Evolutionary conservation across 2,797 vertebrate genomes (phyloP).

Genomic region (Thalassophryne amazonica): DNA sequence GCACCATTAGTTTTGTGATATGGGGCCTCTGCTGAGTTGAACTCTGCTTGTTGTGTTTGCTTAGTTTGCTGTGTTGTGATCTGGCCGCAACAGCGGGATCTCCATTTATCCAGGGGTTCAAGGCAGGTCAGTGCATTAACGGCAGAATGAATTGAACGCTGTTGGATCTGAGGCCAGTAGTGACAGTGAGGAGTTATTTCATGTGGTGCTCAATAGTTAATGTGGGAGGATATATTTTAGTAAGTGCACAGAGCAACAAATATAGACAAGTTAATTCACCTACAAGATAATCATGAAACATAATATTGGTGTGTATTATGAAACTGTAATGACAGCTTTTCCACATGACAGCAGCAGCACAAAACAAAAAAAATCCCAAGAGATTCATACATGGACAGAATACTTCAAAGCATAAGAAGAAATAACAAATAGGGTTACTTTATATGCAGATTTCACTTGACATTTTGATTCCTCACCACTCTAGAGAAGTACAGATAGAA

Average conservation of each 20-base stretch:
- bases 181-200: constrained; percentile 29
- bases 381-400: too few species aligned
- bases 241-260: constrained; percentile 6
- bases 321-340: too few species aligned
- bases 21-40: constrained; percentile 31
- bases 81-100: constrained; percentile 30
- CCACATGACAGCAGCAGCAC: too few species aligned
- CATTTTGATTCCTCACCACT: too few species aligned
- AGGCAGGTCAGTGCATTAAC: constrained; percentile 43
- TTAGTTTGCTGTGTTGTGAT: constrained; percentile 44
- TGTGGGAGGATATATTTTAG: constrained; percentile 20
- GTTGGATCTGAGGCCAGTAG: constrained; percentile 18
- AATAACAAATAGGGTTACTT: too few species aligned
- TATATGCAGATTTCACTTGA: too few species aligned
- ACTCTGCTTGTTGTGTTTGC: constrained; percentile 41
- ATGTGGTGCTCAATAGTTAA: constrained; percentile 15
- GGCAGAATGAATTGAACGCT: constrained; percentile 22
- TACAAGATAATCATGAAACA: not conserved
- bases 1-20: constrained; percentile 54
- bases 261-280: not conserved
- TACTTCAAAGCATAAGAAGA: too few species aligned
- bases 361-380: too few species aligned
- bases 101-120: constrained; percentile 43
- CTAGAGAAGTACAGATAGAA: too few species aligned
- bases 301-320: too few species aligned